Evolutionary conservation across 2,797 vertebrate genomes (phyloP).

Genomic region (Pseudochromis fuscus): DNA sequence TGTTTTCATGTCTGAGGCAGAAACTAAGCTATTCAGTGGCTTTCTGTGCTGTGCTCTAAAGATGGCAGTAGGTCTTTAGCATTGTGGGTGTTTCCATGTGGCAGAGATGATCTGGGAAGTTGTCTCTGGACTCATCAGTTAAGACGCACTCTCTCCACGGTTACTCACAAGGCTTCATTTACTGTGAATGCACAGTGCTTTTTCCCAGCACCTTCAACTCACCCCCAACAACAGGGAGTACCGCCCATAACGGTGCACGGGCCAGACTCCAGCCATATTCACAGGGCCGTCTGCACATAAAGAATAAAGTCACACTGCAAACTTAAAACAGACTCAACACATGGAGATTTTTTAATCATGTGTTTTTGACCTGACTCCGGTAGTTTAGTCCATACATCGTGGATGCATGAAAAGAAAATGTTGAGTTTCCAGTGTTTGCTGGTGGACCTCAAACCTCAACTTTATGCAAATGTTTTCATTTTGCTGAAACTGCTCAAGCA

Average conservation of each 20-base stretch:
- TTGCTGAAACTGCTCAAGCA: slow-evolving; percentile 75
- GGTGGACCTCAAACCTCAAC: slow-evolving; percentile 48
- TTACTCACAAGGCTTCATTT: slow-evolving; percentile 74
- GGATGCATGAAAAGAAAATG: not conserved
- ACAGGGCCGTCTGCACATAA: slow-evolving; percentile 52
- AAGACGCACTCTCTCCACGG: slow-evolving; percentile 68
- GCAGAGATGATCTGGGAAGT: slow-evolving; percentile 74
- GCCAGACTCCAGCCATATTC: slow-evolving; percentile 65
- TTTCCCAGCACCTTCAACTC: slow-evolving; percentile 79
- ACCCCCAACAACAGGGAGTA: slow-evolving; percentile 74
- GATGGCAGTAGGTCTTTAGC: slow-evolving; percentile 72
- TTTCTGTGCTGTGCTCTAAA: slow-evolving; percentile 68
- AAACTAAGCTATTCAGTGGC: slow-evolving; percentile 79
- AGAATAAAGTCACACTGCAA: slow-evolving; percentile 49
- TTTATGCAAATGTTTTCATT: slow-evolving; percentile 81
- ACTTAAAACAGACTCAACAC: slow-evolving; percentile 6
- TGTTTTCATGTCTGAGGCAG: slow-evolving; percentile 76
- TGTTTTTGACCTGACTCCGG: not conserved
- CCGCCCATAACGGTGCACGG: slow-evolving; percentile 64
- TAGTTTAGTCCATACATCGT: not conserved
- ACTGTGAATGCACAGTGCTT: slow-evolving; percentile 70
- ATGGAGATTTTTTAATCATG: not conserved
- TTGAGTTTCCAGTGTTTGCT: slow-evolving; percentile 41
- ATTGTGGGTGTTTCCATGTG: slow-evolving; percentile 63
- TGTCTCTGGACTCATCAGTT: slow-evolving; percentile 78